Evolutionary conservation across 2,888 invertebrate genomes (phyloP).

Genomic region (Calephelis perditalis): DNA sequence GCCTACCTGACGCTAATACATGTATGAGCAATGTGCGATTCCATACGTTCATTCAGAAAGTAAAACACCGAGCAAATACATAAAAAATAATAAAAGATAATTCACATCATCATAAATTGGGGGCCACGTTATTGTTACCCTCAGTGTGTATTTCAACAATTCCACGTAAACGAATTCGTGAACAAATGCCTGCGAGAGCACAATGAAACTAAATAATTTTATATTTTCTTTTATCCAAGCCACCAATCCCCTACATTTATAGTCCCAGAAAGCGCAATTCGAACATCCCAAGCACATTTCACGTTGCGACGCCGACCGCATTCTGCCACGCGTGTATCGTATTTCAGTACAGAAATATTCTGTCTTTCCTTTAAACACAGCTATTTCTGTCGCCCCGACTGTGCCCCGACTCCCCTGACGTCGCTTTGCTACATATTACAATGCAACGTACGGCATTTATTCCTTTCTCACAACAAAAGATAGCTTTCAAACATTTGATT

Average conservation of each 20-base stretch:
- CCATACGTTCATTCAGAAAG: no score
- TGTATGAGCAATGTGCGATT: no score
- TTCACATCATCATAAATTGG: no score
- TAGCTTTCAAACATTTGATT: constrained; percentile 1
- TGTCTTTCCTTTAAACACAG: constrained; percentile 6
- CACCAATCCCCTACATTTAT: neutral
- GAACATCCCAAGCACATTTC: constrained; percentile 8
- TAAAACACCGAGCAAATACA: no score
- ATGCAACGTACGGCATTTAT: neutral
- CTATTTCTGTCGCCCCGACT: constrained; percentile 8
- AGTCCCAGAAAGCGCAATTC: constrained; percentile 1
- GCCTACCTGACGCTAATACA: no score
- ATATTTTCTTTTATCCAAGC: neutral
- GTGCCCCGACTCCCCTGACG: neutral
- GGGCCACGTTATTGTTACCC: no score
- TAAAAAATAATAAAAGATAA: no score
- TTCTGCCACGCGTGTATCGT: constrained; percentile 9
- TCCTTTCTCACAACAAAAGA: constrained; percentile 3
- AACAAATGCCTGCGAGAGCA: no score
- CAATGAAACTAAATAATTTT: no score
- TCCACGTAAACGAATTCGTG: no score
- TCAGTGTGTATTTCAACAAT: no score
- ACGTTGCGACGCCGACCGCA: constrained; percentile 7
- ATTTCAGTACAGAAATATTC: constrained; percentile 12
- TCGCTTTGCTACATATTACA: constrained; percentile 5